Conservation (phyloP, 2,888 invertebrate species). For the Gryllus longicercus region DNA sequence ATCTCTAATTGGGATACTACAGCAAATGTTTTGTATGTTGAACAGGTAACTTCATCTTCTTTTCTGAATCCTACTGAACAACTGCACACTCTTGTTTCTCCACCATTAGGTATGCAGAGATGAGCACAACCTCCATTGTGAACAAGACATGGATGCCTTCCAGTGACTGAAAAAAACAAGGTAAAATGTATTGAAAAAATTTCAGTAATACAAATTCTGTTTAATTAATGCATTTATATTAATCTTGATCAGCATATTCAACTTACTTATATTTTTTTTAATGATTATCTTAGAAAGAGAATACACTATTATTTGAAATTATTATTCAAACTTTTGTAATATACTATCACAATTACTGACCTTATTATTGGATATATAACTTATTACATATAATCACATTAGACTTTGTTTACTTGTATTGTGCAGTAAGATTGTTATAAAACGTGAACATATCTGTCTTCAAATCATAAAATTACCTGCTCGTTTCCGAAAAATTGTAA, state of each 20-base stretch:
- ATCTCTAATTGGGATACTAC: slow-evolving; percentile 87
- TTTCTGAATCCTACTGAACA: slow-evolving; percentile 88
- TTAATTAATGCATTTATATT: no score
- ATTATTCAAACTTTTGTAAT: neutral
- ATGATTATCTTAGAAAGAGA: no score
- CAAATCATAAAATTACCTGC: slow-evolving; percentile 47
- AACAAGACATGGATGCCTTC: slow-evolving; percentile 71
- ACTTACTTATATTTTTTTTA: no score
- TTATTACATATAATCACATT: no score
- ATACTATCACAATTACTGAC: slow-evolving; percentile 22
- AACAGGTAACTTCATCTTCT: slow-evolving; percentile 71
- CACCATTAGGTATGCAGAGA: slow-evolving; percentile 84
- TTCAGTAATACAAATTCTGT: no score
- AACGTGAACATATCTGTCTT: neutral
- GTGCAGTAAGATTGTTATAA: slow-evolving; percentile 27
- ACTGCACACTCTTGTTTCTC: slow-evolving; percentile 72
- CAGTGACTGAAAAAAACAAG: neutral
- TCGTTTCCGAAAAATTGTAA: slow-evolving; percentile 84
- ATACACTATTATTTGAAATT: no score
- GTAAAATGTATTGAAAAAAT: slow-evolving; percentile 19
- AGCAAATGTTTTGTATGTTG: slow-evolving; percentile 82
- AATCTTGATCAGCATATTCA: no score
- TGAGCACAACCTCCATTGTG: slow-evolving; percentile 93
- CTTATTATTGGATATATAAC: neutral
- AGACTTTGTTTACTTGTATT: no score